Conservation (phyloP, 2,888 invertebrate species). For the Oscheius sp. region DNA sequence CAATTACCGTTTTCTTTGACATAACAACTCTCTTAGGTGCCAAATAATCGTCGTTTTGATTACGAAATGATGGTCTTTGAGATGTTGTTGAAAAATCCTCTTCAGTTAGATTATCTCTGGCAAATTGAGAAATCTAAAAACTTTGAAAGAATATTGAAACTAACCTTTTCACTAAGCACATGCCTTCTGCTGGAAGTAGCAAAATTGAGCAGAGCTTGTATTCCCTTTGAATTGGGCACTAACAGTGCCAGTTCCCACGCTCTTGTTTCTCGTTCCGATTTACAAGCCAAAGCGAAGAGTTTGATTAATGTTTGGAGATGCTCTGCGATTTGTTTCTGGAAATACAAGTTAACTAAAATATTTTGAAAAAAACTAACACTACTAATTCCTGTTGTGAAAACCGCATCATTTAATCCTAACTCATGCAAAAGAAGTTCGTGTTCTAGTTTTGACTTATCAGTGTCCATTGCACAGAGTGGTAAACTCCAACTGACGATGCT, state of each 20-base stretch:
- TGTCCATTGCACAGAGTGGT: constrained; percentile 52
- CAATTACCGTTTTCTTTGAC: background rate
- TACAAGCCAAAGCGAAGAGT: constrained; percentile 55
- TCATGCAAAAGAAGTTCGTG: constrained; percentile 54
- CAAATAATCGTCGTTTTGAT: too few relatives aligned
- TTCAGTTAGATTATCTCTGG: constrained; percentile 2
- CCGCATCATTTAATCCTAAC: constrained; percentile 36
- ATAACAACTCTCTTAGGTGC: background rate
- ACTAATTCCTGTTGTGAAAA: background rate
- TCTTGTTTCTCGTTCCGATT: constrained; percentile 45
- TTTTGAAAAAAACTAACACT: background rate
- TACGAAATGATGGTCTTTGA: background rate
- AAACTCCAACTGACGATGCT: constrained; percentile 47
- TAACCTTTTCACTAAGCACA: constrained; percentile 58
- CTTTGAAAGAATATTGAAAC: background rate
- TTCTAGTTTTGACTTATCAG: constrained; percentile 52
- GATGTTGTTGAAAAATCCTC: background rate
- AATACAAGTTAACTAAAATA: background rate
- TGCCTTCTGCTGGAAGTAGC: constrained; percentile 51
- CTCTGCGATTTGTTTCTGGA: constrained; percentile 27
- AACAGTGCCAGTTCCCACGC: constrained; percentile 58
- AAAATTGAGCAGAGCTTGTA: constrained; percentile 50
- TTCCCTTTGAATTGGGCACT: constrained; percentile 41
- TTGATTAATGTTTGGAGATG: constrained; percentile 50
- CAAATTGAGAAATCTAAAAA: constrained; percentile 2